These are phyloP conservation scores for Melieria crassipennis DNA, from an alignment of 2,888 invertebrate genomes.

Conservation along the genomic window DNA sequence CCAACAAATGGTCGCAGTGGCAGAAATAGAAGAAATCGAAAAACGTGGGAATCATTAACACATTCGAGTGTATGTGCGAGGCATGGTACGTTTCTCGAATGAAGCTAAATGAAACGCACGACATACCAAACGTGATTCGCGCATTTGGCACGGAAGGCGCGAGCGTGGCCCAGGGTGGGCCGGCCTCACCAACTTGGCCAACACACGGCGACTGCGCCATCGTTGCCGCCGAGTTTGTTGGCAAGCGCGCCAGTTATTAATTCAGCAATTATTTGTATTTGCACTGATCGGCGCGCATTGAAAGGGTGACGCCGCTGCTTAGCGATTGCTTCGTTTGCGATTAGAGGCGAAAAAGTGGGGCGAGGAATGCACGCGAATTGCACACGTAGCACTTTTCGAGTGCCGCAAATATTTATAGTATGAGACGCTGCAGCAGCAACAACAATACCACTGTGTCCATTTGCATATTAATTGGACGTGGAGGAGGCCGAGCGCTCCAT, in stretches of 20 bases:
- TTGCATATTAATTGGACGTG: not conserved
- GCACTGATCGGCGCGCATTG: not conserved
- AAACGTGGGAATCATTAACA: slow-evolving; percentile 53
- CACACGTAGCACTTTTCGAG: no score
- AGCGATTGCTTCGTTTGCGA: no score
- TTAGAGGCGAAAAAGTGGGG: no score
- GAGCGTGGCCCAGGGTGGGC: no score
- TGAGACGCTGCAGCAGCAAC: not conserved
- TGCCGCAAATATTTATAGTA: no score
- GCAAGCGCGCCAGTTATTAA: slow-evolving; percentile 15
- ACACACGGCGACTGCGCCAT: not conserved
- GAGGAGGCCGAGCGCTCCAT: not conserved
- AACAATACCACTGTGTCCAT: not conserved
- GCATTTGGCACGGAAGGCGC: slow-evolving; percentile 9
- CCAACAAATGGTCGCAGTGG: slow-evolving; percentile 4
- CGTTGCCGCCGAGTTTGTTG: not conserved
- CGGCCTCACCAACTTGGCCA: not conserved
- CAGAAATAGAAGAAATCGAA: slow-evolving; percentile 32
- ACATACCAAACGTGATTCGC: slow-evolving; percentile 43
- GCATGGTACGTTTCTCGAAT: slow-evolving; percentile 20
- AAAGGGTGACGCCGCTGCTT: no score
- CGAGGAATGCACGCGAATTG: no score
- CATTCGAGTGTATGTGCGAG: slow-evolving; percentile 34
- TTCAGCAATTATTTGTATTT: slow-evolving; percentile 15
- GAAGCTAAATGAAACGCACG: slow-evolving; percentile 40